Evolutionary conservation across 1,140 invertebrate species (phyloP), one percentile per base, ranked within the genome.

Genomic region (Vanessa atalanta): DNA sequence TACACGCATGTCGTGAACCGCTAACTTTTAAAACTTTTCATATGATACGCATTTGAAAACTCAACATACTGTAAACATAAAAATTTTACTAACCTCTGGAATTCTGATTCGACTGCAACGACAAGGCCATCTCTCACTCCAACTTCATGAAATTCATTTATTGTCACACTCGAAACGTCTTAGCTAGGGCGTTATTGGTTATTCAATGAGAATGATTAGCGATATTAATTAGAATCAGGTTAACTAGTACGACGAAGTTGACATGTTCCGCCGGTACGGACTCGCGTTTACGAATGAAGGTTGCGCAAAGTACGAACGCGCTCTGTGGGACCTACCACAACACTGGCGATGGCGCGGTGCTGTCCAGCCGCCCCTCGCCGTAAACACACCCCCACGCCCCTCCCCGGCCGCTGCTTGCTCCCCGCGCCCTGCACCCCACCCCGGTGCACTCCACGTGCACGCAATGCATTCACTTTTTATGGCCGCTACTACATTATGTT

Each of bases 311-410:
- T 78, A 84, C 88, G 84, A 83, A 85, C 88, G 83, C 81, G 78
- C 86, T 81, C 79, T 66, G 77, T 84, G 85, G 81, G 91, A 93
- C 93, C 93, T 93, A 93, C 93, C 92, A 92, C 93, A 93, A 93
- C 89, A 93, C 91, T 93, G 92, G 81, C 85, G 78, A 76, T 78
- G 72, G 73, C 76, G 75, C 81, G 79, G 78, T 72, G 83, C 80
- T 80, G 80, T 79, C 87, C 81, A 84, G 85, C 87, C 91, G 88
- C 86, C 87, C 90, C 90, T 85, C 85, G 85, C 85, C 64, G 81
- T 89, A 89, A 90, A 90, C 88, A 91, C 88, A 89, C 88, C 88
- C 87, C 88, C 86, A 83, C 83, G 83, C 87, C 83, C 89, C 87
- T 82, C 83, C 85, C 83, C 66, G 66, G 76, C 79, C 80, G 51